Base-by-base conservation (phyloP, 2,113 vertebrate species). In the Zapus hudsonius region DNA sequence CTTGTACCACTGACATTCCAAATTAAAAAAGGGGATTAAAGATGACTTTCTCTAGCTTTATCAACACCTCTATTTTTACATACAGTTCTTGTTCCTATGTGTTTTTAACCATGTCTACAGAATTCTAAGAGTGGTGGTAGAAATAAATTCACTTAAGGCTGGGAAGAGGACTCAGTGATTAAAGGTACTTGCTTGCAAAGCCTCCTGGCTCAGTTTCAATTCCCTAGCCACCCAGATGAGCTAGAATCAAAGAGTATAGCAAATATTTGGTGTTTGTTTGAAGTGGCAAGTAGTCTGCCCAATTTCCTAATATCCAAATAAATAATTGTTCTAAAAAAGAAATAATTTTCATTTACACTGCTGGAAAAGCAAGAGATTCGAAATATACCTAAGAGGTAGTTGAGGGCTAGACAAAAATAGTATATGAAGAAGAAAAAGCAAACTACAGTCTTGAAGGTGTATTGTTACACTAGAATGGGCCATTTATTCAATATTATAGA, bases 341-440 rank as follows among this genome's bases (percentile, higher is more conserved):
- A 52, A 13, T 52, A 52, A 52, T 52, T 52, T n/a, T 52, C n/a
- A 70, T n/a, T 91, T 69, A 81, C 25, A 40, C 31, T 87, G 10
- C 73, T 31, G 20, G 55, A 84, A 87, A 84, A 85, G n/a, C 16
- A 85, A 80, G 29, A 47, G 20, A 29, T 92, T 92, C 42, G 87
- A 89, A 76, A 10, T 66, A 1, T 64, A 10, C 22, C 70, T 25
- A 88, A 76, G 33, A 87, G 23, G 95, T 91, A 64, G 31, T 44
- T 86, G 55, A 81, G 7, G 19, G 19, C 1, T 80, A 0, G 16
- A 52, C 4, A 40, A 44, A 67, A 61, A 6, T 15, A 52, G 31
- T 52, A 64, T 70, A 70, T 64, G 40, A 86, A 87, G 25, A 42
- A 69, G 31, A 17, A 72, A 87, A 59, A 19, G 27, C 33, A 85